Base-by-base conservation (phyloP, 1,140 invertebrate genomes). In the Drosophila persimilis region DNA sequence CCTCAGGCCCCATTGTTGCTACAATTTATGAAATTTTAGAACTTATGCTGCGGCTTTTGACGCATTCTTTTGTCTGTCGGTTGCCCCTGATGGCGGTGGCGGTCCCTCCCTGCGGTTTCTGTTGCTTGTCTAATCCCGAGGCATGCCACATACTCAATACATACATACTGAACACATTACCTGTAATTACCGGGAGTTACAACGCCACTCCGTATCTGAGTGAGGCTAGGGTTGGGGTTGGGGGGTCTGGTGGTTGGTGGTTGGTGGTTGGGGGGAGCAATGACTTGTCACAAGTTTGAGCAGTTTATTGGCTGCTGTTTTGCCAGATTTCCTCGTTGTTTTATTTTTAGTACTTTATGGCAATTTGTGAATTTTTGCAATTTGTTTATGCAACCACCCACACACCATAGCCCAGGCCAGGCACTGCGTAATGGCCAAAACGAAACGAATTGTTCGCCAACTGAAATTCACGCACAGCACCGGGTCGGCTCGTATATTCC, bases 21-120 rank as follows among this genome's bases (percentile, higher is more conserved):
- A 88, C 79, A 88, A 89, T 88, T 88, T 88, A 89, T 88, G 83
- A 88, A 88, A 88, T 88, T 88, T 88, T 88, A 88, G 83, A 88
- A 88, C 70, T 79, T 88, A 73, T 88, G 78, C 83, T 88, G 83
- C 84, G 83, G 83, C 83, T 88, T 88, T 86, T 86, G 78, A 86
- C 83, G 83, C 83, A 86, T 85, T 86, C 84, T 88, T 86, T 64
- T 81, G 61, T 60, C 75, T 69, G 54, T 39, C 60, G 29, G 39
- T 46, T 7, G 35, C n/a, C 50, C 50, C 48, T 47, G 22, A 35
- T 17, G 24, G 31, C 15, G 24, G 64, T 76, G 63, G 17, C 31
- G 64, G 71, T 62, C 66, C 63, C 51, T 66, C 61, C 39, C 65
- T 64, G 71, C 73, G 73, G 73, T 75, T 75, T 60, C 50, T 47